phyloP scores from a whole-genome alignment of 2,113 vertebrate species.

The Cebus imitator region DNA sequence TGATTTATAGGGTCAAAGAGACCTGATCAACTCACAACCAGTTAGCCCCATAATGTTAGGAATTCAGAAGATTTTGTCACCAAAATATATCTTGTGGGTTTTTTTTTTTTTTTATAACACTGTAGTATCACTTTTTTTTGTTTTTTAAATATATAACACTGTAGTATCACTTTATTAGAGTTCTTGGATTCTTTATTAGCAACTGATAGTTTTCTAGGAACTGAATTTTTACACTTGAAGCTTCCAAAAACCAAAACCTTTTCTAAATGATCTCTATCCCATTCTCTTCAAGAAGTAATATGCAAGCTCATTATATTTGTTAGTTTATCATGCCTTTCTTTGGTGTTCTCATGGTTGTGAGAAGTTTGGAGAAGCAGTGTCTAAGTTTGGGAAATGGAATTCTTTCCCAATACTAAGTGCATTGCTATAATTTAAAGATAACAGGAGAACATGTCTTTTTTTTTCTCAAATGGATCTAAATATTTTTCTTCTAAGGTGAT shows the following conservation, averaged over 20 bases:
- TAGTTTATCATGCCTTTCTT: slow-evolving; percentile 14
- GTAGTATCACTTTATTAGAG: not conserved
- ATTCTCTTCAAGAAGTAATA: slow-evolving; percentile 14
- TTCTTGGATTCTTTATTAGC: slow-evolving; percentile 48
- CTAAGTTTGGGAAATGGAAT: not conserved
- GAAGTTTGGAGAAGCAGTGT: not conserved
- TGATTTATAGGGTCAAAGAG: not conserved
- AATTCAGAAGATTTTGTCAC: not conserved
- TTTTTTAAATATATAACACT: slow-evolving; percentile 13
- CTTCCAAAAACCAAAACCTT: slow-evolving; percentile 47
- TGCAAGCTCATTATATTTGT: slow-evolving; percentile 27
- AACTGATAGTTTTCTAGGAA: slow-evolving; percentile 33
- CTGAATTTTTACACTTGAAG: slow-evolving; percentile 47
- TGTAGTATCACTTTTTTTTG: not conserved
- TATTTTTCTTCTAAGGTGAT: not conserved
- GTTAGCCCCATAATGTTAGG: slow-evolving; percentile 9
- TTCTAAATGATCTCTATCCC: not conserved
- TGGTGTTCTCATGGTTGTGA: not conserved
- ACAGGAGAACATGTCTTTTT: not conserved
- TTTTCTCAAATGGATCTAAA: not conserved
- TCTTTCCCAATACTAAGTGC: slow-evolving; percentile 38
- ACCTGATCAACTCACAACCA: not conserved
- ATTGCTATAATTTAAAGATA: not conserved
- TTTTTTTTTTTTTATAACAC: not conserved
- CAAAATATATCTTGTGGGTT: not conserved